phyloP scores from a whole-genome alignment of 2,888 invertebrate genomes.

The Diarsia rubi region DNA sequence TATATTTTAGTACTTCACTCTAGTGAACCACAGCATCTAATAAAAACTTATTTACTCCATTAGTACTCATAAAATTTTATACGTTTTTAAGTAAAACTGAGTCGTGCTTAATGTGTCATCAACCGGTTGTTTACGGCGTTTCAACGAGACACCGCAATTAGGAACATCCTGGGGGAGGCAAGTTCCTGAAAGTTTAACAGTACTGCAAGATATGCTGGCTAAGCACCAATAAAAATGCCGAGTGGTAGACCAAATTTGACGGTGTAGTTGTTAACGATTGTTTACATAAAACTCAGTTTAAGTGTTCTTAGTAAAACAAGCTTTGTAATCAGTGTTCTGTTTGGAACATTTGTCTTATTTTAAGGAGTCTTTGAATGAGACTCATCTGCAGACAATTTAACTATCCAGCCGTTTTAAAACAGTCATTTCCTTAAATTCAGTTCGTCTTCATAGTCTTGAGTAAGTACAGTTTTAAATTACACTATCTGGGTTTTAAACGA shows the following conservation, averaged over 20 bases:
- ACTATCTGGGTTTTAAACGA: constrained; percentile 41
- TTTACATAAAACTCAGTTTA: constrained; percentile 41
- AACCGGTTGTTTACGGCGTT: constrained; percentile 77
- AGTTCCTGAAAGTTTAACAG: constrained; percentile 57
- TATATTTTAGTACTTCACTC: constrained; percentile 26
- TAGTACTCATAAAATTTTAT: constrained; percentile 71
- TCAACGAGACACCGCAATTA: constrained; percentile 80
- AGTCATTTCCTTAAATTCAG: constrained; percentile 51
- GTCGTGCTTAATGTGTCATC: constrained; percentile 73
- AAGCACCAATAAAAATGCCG: constrained; percentile 53
- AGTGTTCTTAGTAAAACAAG: constrained; percentile 28
- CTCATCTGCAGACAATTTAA: constrained; percentile 52
- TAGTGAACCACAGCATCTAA: constrained; percentile 45
- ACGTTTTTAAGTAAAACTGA: constrained; percentile 70
- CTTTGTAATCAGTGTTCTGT: constrained; percentile 42
- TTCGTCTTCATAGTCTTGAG: constrained; percentile 30
- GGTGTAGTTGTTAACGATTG: constrained; percentile 36
- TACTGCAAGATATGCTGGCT: constrained; percentile 50
- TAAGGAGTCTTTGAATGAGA: constrained; percentile 2
- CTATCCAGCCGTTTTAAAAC: constrained; percentile 37
- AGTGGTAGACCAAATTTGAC: constrained; percentile 48
- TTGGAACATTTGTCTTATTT: constrained; percentile 41
- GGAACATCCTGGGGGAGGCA: constrained; percentile 71
- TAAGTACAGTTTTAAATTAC: constrained; percentile 54
- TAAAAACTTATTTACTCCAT: constrained; percentile 69